Conservation (phyloP, 1,140 invertebrate genomes). For the Contarinia nasturtii region DNA sequence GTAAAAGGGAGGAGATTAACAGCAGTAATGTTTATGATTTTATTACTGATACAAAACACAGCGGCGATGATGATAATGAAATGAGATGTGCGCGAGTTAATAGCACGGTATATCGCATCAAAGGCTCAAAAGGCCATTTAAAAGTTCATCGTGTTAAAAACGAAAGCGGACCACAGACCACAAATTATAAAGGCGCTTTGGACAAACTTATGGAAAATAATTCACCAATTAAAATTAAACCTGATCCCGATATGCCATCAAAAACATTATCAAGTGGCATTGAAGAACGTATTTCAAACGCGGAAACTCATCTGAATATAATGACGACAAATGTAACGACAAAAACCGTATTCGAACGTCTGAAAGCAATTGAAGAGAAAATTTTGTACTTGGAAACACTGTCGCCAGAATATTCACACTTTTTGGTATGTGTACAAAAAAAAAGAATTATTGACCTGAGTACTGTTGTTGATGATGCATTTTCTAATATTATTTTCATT, state of each 20-base stretch:
- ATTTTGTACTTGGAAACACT: conserved; percentile 42
- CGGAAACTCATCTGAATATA: conserved; percentile 33
- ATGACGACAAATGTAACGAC: conserved; percentile 25
- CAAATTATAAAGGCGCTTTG: conserved; percentile 12
- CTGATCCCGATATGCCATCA: conserved; percentile 11
- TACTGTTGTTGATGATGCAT: too few relatives aligned
- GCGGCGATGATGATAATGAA: conserved; percentile 8
- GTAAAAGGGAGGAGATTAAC: conserved; percentile 43
- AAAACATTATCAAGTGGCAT: conserved; percentile 22
- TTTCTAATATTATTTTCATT: too few relatives aligned
- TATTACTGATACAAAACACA: conserved; percentile 16
- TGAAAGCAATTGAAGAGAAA: conserved; percentile 44
- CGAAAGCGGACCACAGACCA: conserved; percentile 35
- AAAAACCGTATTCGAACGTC: conserved; percentile 34
- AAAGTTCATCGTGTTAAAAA: conserved; percentile 36
- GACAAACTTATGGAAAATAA: conserved; percentile 15
- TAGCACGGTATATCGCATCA: conserved; percentile 36
- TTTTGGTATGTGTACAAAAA: conserved; percentile 41
- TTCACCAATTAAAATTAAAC: conserved; percentile 7
- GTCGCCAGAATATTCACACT: conserved; percentile 47
- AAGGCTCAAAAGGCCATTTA: conserved; percentile 47
- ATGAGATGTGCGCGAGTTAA: conserved; percentile 42
- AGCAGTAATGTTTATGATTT: conserved; percentile 43
- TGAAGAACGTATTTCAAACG: conserved; percentile 33
- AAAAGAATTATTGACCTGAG: too few relatives aligned